Evolutionary conservation across 2,113 vertebrate genomes (phyloP).

Genomic region (Rhea pennata): DNA sequence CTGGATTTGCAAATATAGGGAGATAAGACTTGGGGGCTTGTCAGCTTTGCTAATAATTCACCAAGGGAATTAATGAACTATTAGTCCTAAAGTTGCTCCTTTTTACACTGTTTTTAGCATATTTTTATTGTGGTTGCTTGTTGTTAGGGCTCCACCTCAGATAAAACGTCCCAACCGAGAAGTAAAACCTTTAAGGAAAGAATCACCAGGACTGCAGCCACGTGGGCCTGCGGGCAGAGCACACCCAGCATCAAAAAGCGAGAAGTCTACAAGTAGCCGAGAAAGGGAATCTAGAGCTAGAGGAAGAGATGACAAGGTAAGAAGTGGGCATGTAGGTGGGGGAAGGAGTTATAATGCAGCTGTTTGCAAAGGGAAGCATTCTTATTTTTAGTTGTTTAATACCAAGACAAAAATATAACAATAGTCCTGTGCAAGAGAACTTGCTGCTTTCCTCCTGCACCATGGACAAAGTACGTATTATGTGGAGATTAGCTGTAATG

Average conservation of each 20-base stretch:
- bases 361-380: neutral
- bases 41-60: neutral
- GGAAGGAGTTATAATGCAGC: neutral
- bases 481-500: neutral
- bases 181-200: conserved; percentile 86
- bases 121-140: conserved; percentile 29
- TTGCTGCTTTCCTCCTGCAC: neutral
- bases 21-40: neutral
- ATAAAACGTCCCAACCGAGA: conserved; percentile 86
- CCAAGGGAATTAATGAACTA: neutral
- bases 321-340: neutral
- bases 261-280: conserved; percentile 76
- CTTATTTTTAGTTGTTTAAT: neutral
- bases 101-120: neutral
- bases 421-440: neutral
- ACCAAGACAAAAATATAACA: neutral
- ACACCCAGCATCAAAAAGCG: conserved; percentile 80
- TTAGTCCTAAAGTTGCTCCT: neutral
- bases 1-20: neutral
- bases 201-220: conserved; percentile 84
- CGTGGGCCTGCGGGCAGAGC: conserved; percentile 82
- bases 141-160: conserved; percentile 82
- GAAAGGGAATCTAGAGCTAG: conserved; percentile 80
- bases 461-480: neutral
- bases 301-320: conserved; percentile 91